Evolutionary conservation across 2,113 vertebrate genomes (phyloP), one percentile per base, ranked within the genome.

Genomic region (Thamnophis sirtalis): DNA sequence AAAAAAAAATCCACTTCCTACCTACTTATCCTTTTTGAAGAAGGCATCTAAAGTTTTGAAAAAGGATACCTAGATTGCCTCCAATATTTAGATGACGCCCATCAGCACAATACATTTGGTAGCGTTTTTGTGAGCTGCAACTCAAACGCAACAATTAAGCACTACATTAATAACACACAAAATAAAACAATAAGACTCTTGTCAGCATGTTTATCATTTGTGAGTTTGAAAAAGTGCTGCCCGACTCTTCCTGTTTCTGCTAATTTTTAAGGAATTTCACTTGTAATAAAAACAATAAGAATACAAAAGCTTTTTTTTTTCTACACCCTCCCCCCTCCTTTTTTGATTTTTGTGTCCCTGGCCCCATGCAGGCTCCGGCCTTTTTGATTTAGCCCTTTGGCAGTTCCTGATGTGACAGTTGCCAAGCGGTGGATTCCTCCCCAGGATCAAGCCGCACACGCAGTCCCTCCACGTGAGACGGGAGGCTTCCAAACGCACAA

Each of bases 351-450:
- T 54, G 13, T 21, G 26, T 22, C 63, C 15, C 9, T 48, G 28
- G 10, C 48, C 55, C 86, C 17, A 50, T 1, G 50, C 84, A 28
- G 86, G 92, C n/a, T 90, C 91, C 89, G 49, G 93, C 89, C 95
- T 80, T 68, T 95, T 85, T 90, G 93, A 92, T 94, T 95, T 43
- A 94, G 93, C 0, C n/a, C 33, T 88, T 88, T 97, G 97, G 96
- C 95, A 95, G 89, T 80, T 93, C 58, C 1, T 9, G 73, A 53
- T 15, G 87, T 13, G 73, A 68, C 91, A 86, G 0, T 91, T 87
- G 93, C 96, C 97, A 94, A 87, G 93, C 91, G 89, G 91, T 2
- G 90, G 95, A 96, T 94, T 95, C 88, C 92, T 90, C 6, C 33
- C 68, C 26, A 85, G 92, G 93, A 88, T 49, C 28, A 95, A 91